Evolutionary conservation across 2,888 invertebrate species (phyloP), one percentile per base, ranked within the genome.

Genomic region (Volucella zonaria): DNA sequence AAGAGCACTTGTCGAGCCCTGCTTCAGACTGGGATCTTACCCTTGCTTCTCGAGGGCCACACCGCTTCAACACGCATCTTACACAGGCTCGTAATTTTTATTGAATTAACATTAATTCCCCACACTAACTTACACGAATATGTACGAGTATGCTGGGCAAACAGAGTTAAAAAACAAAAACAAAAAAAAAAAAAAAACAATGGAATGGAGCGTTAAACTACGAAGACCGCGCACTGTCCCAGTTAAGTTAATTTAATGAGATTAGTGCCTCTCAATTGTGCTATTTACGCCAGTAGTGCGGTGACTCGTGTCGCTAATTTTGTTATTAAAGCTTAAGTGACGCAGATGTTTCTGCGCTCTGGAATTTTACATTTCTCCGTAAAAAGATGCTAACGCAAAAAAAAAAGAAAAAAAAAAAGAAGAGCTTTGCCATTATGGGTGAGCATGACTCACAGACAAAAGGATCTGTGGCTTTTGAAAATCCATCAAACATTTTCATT

Each of bases 181-280:
- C 58, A 71, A n/a, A 47, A 45, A 31, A 52, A 14, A 74, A 64
- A 71, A 79, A 80, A 73, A 82, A 56, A 83, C 83, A 83, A 75
- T 83, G 61, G 64, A 79, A 43, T 47, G 62, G 64, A 74, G 70
- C 80, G 67, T 74, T 74, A 66, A 75, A 71, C 80, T 75, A 76
- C 68, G 67, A 71, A 81, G 85, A 85, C 81, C 81, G 81, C 62
- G 76, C 81, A 66, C 76, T 81, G 85, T 85, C 82, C 86, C 81
- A 86, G 86, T 86, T 86, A 82, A 82, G 82, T 86, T 86, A 78
- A 86, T 82, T 86, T 86, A 86, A 86, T 86, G 86, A 86, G 86
- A 86, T 86, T 86, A 86, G 86, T 73, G 86, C 77, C 81, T 81
- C 85, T 85, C 81, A 85, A 81, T 85, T 85, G 85, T 85, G 80